phyloP scores from a whole-genome alignment of 1,140 invertebrate genomes.

The Euwallacea similis region DNA sequence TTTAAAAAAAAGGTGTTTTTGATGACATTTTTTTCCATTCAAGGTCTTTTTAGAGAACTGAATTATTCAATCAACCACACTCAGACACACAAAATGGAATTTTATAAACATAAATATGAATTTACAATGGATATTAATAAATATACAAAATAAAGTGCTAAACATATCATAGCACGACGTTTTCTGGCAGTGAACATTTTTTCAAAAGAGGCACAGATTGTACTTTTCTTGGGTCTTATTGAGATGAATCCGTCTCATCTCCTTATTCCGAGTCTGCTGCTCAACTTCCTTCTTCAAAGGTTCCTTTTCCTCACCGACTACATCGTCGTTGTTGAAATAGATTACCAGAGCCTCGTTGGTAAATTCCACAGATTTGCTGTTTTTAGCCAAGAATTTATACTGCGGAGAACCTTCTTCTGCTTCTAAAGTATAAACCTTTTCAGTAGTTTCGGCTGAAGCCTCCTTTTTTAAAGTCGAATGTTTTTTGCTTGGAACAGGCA shows the following conservation, averaged over 20 bases:
- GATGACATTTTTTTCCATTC: no score
- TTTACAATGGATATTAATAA: no score
- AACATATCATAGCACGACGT: no score
- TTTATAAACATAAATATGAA: no score
- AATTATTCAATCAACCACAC: no score
- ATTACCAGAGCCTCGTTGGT: conserved; percentile 49
- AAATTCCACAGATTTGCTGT: conserved; percentile 48
- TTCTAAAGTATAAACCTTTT: conserved; percentile 31
- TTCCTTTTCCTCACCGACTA: conserved; percentile 46
- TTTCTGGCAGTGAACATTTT: neutral
- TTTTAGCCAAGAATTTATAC: conserved; percentile 44
- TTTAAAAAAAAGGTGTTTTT: no score
- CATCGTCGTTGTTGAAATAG: conserved; percentile 48
- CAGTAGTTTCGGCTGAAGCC: conserved; percentile 4
- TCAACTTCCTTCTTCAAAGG: conserved; percentile 50
- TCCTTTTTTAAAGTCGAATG: neutral
- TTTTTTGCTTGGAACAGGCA: conserved; percentile 9
- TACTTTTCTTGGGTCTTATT: conserved; percentile 42
- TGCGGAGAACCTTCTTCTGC: conserved; percentile 30
- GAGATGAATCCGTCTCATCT: conserved; percentile 48
- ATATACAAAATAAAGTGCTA: no score
- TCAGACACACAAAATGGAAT: no score
- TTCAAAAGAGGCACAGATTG: conserved; percentile 45
- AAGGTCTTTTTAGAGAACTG: no score
- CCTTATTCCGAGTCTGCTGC: conserved; percentile 50